Conservation (phyloP, 2,888 invertebrate genomes). For the Agriotes lineatus region DNA sequence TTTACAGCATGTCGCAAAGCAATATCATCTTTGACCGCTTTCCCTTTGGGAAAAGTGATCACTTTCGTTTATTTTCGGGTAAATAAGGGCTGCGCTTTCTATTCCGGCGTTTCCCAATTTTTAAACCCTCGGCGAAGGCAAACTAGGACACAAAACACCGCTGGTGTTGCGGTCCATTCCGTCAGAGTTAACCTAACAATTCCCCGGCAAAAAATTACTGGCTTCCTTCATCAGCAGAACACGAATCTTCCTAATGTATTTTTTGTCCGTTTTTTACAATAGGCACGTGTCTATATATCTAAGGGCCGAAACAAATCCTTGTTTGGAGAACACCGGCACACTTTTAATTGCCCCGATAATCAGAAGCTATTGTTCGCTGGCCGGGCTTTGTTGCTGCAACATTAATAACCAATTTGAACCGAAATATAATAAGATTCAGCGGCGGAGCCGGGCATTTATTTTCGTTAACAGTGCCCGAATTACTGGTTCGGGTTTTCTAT, state of each 20-base stretch:
- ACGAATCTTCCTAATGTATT: slow-evolving; percentile 11
- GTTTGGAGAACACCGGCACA: neutral
- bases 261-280: neutral
- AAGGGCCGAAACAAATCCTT: neutral
- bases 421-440: slow-evolving; percentile 3
- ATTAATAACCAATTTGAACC: slow-evolving; percentile 22
- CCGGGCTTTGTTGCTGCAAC: neutral
- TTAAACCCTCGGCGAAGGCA: too few species aligned
- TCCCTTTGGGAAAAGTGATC: too few species aligned
- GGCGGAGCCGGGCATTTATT: slow-evolving; percentile 12
- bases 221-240: slow-evolving; percentile 8
- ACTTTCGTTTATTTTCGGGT: too few species aligned
- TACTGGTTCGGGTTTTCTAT: slow-evolving; percentile 14
- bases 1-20: too few species aligned
- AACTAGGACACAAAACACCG: neutral
- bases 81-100: too few species aligned
- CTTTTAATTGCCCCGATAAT: slow-evolving; percentile 21
- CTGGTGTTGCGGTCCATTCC: neutral
- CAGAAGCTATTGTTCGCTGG: slow-evolving; percentile 9
- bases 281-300: neutral
- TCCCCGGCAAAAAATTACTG: slow-evolving; percentile 4
- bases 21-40: too few species aligned
- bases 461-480: slow-evolving; percentile 14
- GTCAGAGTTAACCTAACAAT: neutral
- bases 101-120: too few species aligned